These are phyloP conservation scores for Danio rerio DNA, from an alignment of 2,113 vertebrate genomes.

Conservation along the genomic window DNA sequence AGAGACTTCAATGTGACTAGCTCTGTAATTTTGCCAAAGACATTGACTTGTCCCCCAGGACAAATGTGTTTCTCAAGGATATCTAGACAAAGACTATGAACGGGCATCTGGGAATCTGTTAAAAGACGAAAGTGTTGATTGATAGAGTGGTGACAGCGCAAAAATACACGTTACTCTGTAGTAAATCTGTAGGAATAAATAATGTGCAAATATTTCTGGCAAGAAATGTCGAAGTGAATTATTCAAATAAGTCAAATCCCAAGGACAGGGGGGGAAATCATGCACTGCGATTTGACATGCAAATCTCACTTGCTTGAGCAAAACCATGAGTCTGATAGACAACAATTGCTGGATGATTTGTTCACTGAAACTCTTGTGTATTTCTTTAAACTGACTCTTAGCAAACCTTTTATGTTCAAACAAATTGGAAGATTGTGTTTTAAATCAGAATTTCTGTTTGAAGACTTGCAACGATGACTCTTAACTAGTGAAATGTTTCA, in stretches of 20 bases:
- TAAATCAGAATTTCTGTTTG: background rate
- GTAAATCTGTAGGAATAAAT: conserved; percentile 24
- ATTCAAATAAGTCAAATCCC: conserved; percentile 27
- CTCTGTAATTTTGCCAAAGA: conserved; percentile 7
- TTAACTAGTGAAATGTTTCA: conserved; percentile 6
- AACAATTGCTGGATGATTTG: background rate
- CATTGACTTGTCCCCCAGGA: conserved; percentile 12
- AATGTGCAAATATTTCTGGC: conserved; percentile 38
- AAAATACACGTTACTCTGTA: conserved; percentile 8
- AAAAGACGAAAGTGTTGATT: conserved; percentile 4
- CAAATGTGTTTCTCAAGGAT: conserved; percentile 13
- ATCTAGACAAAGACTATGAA: background rate
- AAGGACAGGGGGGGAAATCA: background rate
- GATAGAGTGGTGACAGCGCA: background rate
- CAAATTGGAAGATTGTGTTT: background rate
- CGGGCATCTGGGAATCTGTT: background rate
- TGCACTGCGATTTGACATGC: conserved; percentile 1
- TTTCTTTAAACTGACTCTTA: background rate
- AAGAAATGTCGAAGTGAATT: conserved; percentile 37
- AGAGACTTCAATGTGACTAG: conserved; percentile 1
- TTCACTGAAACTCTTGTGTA: background rate
- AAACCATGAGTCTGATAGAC: background rate
- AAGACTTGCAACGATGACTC: conserved; percentile 14
- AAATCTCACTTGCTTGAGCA: background rate
- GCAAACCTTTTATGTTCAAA: background rate